A percentile compares a stretch with the other conserved stretches of the same genome.
These are phyloP conservation scores for Pelodytes ibericus DNA, from an alignment of 2,797 vertebrate genomes.

Conservation along the genomic window DNA sequence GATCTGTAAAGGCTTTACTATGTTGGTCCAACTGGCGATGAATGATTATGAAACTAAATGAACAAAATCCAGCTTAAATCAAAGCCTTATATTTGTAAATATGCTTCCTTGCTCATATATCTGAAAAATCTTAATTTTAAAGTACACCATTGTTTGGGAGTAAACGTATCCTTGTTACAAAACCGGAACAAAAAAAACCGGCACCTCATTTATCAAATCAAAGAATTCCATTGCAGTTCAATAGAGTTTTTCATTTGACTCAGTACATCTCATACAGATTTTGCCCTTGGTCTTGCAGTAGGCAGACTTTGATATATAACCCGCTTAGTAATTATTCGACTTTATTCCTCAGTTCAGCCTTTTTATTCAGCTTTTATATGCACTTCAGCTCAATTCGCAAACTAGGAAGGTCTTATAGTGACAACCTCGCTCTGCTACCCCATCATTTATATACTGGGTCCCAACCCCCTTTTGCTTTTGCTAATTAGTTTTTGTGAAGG, in stretches of 20 bases:
- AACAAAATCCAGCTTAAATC: neutral
- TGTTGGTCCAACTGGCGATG: neutral
- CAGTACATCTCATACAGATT: conserved; percentile 32
- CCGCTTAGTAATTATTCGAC: conserved; percentile 37
- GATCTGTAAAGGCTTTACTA: neutral
- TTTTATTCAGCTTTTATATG: conserved; percentile 30
- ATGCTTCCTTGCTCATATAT: neutral
- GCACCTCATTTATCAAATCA: conserved; percentile 35
- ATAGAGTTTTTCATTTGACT: conserved; percentile 22
- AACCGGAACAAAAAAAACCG: conserved; percentile 4
- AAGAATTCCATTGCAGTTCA: conserved; percentile 26
- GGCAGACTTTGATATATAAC: conserved; percentile 50
- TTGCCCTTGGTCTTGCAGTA: conserved; percentile 41
- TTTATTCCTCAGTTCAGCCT: conserved; percentile 35
- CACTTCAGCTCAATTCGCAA: conserved; percentile 17
- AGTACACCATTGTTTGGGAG: neutral
- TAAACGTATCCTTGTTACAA: conserved; percentile 1
- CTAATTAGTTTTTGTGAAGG: conserved; percentile 37
- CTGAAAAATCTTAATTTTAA: neutral
- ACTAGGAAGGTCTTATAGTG: conserved; percentile 18
- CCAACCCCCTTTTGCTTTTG: conserved; percentile 11
- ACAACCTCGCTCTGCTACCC: conserved; percentile 1
- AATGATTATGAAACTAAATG: neutral
- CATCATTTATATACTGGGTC: conserved; percentile 7
- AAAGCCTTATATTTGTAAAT: neutral